phyloP scores from a whole-genome alignment of 2,888 invertebrate species.

The Notodonta dromedarius region DNA sequence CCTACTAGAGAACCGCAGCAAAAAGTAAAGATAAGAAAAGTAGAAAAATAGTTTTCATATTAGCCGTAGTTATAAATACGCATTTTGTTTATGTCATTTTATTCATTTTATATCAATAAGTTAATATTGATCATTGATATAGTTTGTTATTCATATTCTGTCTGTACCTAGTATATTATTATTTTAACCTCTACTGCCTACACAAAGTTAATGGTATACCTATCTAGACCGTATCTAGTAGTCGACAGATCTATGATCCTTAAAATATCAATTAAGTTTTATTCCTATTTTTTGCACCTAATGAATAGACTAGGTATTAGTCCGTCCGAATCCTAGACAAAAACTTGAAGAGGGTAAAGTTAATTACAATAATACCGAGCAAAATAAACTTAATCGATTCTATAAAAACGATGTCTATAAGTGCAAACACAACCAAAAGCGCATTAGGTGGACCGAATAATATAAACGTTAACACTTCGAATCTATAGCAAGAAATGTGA shows the following conservation, averaged over 20 bases:
- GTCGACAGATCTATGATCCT: background rate
- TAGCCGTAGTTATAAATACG: background rate
- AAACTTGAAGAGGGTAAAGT: constrained; percentile 19
- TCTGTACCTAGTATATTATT: too few species aligned
- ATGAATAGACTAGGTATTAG: constrained; percentile 16
- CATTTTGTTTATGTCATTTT: background rate
- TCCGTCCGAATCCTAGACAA: constrained; percentile 17
- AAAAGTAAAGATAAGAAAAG: constrained; percentile 25
- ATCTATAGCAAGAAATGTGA: background rate
- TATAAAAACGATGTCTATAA: constrained; percentile 3
- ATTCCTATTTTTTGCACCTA: constrained; percentile 13
- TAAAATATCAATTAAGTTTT: constrained; percentile 2
- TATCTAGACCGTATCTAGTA: background rate
- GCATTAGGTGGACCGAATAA: background rate
- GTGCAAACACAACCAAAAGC: constrained; percentile 1
- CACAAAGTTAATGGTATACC: background rate
- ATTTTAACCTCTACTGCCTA: background rate
- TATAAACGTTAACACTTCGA: background rate
- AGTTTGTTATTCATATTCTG: too few species aligned
- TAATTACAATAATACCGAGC: constrained; percentile 6
- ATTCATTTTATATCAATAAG: background rate
- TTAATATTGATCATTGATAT: background rate
- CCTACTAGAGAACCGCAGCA: constrained; percentile 27
- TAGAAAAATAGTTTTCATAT: background rate
- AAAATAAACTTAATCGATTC: constrained; percentile 7